Evolutionary conservation across 2,797 vertebrate species (phyloP).

Genomic region (Phoxinus dragarum): DNA sequence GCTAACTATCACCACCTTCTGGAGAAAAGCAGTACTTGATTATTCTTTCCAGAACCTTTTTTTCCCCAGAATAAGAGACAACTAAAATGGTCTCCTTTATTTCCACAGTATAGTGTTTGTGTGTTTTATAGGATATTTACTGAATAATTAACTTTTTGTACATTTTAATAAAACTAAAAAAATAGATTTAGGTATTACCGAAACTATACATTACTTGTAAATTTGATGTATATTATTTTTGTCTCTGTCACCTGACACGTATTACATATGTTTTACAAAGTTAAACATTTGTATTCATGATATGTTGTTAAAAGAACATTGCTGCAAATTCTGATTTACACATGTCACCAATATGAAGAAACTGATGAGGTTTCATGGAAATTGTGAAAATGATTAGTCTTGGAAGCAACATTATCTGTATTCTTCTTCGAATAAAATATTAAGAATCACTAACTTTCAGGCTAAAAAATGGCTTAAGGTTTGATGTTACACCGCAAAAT

Average conservation of each 20-base stretch:
- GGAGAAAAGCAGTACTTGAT: slow-evolving; percentile 33
- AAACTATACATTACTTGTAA: neutral
- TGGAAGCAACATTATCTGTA: neutral
- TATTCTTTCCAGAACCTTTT: neutral
- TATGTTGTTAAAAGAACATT: neutral
- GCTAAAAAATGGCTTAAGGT: too few relatives aligned
- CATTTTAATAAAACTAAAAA: neutral
- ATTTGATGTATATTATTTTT: neutral
- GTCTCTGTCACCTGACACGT: neutral
- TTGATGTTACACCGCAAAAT: too few relatives aligned
- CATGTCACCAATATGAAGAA: neutral
- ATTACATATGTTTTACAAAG: neutral
- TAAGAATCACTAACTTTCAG: too few relatives aligned
- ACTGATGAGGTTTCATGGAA: neutral
- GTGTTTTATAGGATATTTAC: neutral
- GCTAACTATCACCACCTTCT: slow-evolving; percentile 42
- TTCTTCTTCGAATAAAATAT: too few relatives aligned
- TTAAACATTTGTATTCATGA: neutral
- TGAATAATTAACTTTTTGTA: neutral
- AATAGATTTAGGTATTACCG: neutral
- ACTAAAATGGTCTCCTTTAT: neutral
- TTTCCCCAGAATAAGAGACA: neutral
- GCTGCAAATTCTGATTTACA: neutral
- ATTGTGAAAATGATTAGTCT: neutral
- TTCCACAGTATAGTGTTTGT: neutral